phyloP scores from a whole-genome alignment of 2,888 invertebrate species.

The Melipona bicolor region DNA sequence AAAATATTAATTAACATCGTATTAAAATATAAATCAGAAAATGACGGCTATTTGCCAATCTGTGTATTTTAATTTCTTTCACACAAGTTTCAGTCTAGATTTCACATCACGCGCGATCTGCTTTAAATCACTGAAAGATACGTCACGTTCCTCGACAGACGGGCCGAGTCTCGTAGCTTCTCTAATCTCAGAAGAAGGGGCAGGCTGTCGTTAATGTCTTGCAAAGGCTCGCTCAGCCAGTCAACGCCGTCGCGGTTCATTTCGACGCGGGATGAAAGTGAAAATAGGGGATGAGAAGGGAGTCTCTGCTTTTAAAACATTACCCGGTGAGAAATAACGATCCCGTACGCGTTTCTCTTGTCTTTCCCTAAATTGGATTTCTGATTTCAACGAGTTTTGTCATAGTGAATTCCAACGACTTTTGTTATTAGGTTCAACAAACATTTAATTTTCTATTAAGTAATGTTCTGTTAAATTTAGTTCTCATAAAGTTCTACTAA shows the following conservation, averaged over 20 bases:
- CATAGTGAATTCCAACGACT: background rate
- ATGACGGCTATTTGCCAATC: too few species aligned
- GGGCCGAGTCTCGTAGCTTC: slow-evolving; percentile 12
- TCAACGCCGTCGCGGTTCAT: slow-evolving; percentile 13
- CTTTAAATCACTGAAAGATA: slow-evolving; percentile 12
- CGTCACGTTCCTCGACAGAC: slow-evolving; percentile 6
- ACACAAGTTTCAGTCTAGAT: background rate
- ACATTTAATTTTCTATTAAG: background rate
- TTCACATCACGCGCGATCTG: slow-evolving; percentile 9
- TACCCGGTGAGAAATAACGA: background rate
- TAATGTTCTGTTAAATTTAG: background rate
- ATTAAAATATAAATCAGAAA: too few species aligned
- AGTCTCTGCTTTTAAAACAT: slow-evolving; percentile 5
- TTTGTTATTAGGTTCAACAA: background rate
- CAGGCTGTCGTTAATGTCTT: slow-evolving; percentile 30
- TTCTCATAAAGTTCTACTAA: background rate
- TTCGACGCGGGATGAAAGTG: slow-evolving; percentile 28
- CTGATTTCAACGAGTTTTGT: background rate
- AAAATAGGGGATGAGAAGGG: slow-evolving; percentile 5
- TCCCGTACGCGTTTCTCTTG: background rate
- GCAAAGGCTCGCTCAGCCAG: background rate
- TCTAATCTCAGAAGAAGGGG: slow-evolving; percentile 19
- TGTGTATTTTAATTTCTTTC: too few species aligned
- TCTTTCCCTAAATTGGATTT: background rate
- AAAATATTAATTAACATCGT: background rate